Evolutionary conservation across 2,797 vertebrate species (phyloP).

Genomic region (Phylloscopus collybita): DNA sequence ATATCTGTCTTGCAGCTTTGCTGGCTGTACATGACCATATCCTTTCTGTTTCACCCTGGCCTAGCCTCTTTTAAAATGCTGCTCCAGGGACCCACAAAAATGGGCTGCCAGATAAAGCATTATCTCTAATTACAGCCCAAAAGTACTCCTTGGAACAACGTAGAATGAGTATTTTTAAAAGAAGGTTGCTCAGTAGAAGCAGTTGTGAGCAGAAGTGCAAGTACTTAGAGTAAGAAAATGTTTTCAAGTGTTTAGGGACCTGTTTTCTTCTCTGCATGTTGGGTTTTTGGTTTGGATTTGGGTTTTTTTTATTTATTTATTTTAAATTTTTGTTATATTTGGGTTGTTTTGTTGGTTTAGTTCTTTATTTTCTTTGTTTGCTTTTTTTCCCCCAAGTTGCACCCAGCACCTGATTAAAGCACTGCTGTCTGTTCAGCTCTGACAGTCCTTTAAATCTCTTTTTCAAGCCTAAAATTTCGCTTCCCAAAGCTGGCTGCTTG

Average conservation of each 20-base stretch:
- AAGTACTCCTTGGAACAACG: not conserved
- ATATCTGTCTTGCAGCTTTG: not conserved
- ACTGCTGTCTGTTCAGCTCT: not conserved
- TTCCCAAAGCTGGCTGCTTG: not conserved
- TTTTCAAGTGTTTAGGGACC: not conserved
- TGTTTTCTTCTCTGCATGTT: not conserved
- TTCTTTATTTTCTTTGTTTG: not conserved
- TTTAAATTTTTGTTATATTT: not conserved
- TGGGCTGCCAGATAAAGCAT: not conserved
- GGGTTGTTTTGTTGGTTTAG: not conserved
- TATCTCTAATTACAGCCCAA: not conserved
- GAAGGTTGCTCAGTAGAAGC: not conserved
- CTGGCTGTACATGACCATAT: not conserved
- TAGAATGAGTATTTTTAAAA: not conserved
- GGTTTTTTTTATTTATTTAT: too few relatives aligned
- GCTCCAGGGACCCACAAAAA: not conserved
- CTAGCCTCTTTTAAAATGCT: not conserved
- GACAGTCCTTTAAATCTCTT: not conserved
- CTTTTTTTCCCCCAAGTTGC: not conserved
- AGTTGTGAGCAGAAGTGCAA: not conserved
- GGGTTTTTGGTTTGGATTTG: not conserved
- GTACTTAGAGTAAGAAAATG: not conserved
- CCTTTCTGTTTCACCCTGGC: not conserved
- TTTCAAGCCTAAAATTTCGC: not conserved
- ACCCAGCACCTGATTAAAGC: not conserved